Conservation (phyloP, 2,113 vertebrate genomes). For the Periophthalmodon schlosseri region DNA sequence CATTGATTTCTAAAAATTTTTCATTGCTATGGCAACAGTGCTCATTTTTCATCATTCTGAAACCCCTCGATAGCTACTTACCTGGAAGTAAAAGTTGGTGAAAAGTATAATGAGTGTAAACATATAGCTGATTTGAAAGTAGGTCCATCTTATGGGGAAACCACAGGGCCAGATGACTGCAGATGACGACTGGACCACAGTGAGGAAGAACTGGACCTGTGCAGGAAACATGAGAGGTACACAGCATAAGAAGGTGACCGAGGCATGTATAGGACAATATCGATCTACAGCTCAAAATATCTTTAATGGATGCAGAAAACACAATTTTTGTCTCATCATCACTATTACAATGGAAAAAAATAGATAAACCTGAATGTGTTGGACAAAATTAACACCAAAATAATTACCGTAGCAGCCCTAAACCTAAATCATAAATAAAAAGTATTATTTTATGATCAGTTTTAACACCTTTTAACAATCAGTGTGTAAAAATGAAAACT, state of each 20-base stretch:
- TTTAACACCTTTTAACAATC: too few relatives aligned
- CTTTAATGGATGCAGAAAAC: slow-evolving; percentile 14
- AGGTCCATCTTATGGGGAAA: slow-evolving; percentile 91
- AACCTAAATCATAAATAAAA: too few relatives aligned
- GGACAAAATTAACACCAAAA: too few relatives aligned
- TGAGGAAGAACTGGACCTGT: slow-evolving; percentile 93
- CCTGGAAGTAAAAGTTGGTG: slow-evolving; percentile 95
- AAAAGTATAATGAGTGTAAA: slow-evolving; percentile 90
- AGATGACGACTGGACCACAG: slow-evolving; percentile 87
- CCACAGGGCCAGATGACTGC: slow-evolving; percentile 89
- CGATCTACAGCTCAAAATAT: slow-evolving; percentile 46
- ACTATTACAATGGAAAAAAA: neutral
- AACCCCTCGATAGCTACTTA: slow-evolving; percentile 52
- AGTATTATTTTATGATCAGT: too few relatives aligned
- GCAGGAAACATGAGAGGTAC: slow-evolving; percentile 31
- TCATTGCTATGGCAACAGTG: too few relatives aligned
- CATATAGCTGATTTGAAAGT: slow-evolving; percentile 95
- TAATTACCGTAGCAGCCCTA: too few relatives aligned
- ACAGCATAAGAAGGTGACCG: slow-evolving; percentile 36
- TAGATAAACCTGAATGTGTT: neutral
- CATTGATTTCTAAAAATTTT: too few relatives aligned
- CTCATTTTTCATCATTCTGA: too few relatives aligned
- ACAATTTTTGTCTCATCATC: neutral
- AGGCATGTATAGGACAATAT: slow-evolving; percentile 18
- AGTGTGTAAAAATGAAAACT: too few relatives aligned